Evolutionary conservation across 2,888 invertebrate genomes (phyloP), one percentile per base, ranked within the genome.

Genomic region (Tricholauxania praeusta): DNA sequence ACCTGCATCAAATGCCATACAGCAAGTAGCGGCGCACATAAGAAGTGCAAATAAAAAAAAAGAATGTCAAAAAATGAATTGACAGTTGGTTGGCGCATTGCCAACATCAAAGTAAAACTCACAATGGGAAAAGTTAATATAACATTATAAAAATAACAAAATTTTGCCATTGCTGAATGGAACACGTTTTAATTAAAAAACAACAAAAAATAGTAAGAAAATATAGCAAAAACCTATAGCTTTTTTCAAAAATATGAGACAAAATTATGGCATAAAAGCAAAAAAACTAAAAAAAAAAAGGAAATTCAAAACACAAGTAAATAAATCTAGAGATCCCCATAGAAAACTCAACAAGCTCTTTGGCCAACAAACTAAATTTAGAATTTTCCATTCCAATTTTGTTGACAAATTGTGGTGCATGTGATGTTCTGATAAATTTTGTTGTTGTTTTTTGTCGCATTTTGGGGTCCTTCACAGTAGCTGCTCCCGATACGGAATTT

Each of bases 51-150:
- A n/a, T n/a, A n/a, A n/a, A n/a, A n/a, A 53, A 47, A 68, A 39
- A 68, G 28, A 68, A 68, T 68, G 60, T 60, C 68, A 68, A 68
- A 68, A 59, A 49, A 28, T 51, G 59, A 68, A 68, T 47, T 68
- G 68, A 68, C 68, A 68, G 59, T 12, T 32, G 22, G 39, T 59
- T 69, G 69, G 69, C 69, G 19, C 10, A 28, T 22, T 15, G 60
- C 69, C 60, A 60, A 15, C 52, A 49, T 60, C 67, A 57, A 57
- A 39, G 67, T 57, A 22, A 47, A 57, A 67, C 57, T 15, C 67
- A 17, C 19, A 5, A 15, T 47, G 55, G 55, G 55, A 67, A 64
- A 48, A 55, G 48, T 48, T 67, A 47, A 55, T 67, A 57, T 57
- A 17, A 8, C 12, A n/a, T 57, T 12, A 22, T 12, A 57, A 19